Base-by-base conservation (phyloP, 2,888 invertebrate species). In the Acrobeloides nanus region DNA sequence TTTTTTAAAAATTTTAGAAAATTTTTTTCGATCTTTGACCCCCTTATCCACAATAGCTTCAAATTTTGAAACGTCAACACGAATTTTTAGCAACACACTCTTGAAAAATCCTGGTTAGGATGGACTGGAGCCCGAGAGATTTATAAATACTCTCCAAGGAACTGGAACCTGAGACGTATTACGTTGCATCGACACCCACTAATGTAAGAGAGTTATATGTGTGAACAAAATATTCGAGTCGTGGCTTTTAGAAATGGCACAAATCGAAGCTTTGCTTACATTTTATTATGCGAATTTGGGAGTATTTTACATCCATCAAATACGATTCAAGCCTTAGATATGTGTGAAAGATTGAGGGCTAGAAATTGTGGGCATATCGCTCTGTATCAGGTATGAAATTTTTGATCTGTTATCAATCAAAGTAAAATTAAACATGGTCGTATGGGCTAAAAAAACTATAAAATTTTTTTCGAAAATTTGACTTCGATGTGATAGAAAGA, bases 81-180 rank as follows among this genome's bases (percentile, higher is more conserved):
- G n/a, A n/a, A 44, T 41, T 25, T 46, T 45, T 24, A 46, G 42
- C 49, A 40, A 23, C 43, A 51, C 20, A 20, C 41, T 5, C 55
- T 69, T n/a, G 69, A 69, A 43, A 59, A 59, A 38, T 55, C 57
- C 24, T 70, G 70, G 70, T 57, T 69, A 8, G 48, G 46, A 12
- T 71, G 71, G 71, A 61, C 65, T 4, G 71, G 72, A 10, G 71
- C 72, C 3, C 50, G 66, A 10, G 68, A 72, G 43, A 69, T 71
- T 37, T 68, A 71, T 55, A 71, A 68, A 41, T 63, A 65, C 46
- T 67, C 70, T 18, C 71, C 71, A 10, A 38, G 65, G 5, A 55
- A 49, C 10, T 71, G 71, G 71, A 64, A 66, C 24, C 47, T 71
- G 31, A 48, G 66, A 10, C 46, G 63, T 27, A 66, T 70, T 46